Conservation (phyloP, 1,140 invertebrate genomes). For the Drosophila teissieri region DNA sequence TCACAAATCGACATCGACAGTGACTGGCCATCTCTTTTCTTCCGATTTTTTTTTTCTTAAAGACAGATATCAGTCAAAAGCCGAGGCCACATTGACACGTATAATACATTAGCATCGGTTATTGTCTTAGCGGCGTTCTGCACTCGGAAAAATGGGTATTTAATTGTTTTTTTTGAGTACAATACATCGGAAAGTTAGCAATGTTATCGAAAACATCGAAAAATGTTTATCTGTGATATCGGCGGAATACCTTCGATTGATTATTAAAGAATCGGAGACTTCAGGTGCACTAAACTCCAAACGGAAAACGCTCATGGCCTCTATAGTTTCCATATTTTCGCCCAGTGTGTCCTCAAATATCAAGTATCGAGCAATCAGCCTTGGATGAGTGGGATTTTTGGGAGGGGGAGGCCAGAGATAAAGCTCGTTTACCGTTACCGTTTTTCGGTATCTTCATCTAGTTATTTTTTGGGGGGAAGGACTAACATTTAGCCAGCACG, state of each 20-base stretch:
- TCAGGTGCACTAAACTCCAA: neutral
- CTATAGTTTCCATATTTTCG: slow-evolving; percentile 5
- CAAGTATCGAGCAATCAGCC: slow-evolving; percentile 21
- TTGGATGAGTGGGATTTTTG: slow-evolving; percentile 3
- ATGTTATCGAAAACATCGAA: neutral
- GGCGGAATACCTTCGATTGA: neutral
- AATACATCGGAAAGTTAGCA: no score
- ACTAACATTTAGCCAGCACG: slow-evolving; percentile 65
- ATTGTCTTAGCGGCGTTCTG: slow-evolving; percentile 56
- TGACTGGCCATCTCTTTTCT: slow-evolving; percentile 6
- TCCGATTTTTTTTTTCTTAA: neutral
- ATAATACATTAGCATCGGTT: slow-evolving; percentile 73
- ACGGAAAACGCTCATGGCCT: neutral
- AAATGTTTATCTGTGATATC: neutral
- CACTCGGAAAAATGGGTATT: slow-evolving; percentile 7
- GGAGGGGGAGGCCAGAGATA: neutral
- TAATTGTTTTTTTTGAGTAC: neutral
- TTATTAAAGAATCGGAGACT: no score
- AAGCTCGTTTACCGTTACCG: slow-evolving; percentile 23
- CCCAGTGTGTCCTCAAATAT: slow-evolving; percentile 1
- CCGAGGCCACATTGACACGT: slow-evolving; percentile 71
- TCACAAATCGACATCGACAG: slow-evolving; percentile 60
- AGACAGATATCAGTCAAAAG: slow-evolving; percentile 68
- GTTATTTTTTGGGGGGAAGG: slow-evolving; percentile 22
- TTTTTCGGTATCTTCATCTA: slow-evolving; percentile 20